A percentile compares a stretch with the other conserved stretches of the same genome.
phyloP scores from a whole-genome alignment of 1,140 invertebrate species.

The Oryctes rhinoceros region DNA sequence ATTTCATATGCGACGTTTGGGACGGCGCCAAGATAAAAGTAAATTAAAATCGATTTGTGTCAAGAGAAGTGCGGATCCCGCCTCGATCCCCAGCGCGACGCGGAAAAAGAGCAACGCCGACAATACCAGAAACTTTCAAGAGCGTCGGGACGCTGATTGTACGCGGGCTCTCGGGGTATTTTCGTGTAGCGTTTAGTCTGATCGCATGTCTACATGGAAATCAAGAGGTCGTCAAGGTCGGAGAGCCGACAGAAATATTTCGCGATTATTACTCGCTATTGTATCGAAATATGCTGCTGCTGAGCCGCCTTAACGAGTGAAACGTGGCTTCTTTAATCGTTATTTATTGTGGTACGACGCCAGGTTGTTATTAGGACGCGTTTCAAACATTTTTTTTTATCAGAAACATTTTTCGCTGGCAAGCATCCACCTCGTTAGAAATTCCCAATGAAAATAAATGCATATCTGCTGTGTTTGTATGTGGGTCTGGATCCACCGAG shows the following conservation, averaged over 20 bases:
- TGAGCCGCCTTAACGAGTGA: not conserved
- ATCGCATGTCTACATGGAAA: constrained; percentile 9
- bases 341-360: not conserved
- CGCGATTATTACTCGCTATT: not conserved
- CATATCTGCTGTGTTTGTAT: not conserved
- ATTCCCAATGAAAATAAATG: constrained; percentile 21
- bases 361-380: not conserved
- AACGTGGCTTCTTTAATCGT: not conserved
- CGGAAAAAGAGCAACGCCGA: constrained; percentile 18
- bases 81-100: not conserved
- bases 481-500: not conserved
- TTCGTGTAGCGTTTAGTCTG: constrained; percentile 15
- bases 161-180: not conserved
- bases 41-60: constrained; percentile 37
- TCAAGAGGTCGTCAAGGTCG: constrained; percentile 6
- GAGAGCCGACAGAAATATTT: not conserved
- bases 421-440: constrained; percentile 6
- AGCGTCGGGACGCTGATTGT: not conserved
- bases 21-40: constrained; percentile 27
- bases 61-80: constrained; percentile 14
- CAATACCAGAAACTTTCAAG: not conserved
- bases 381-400: not conserved
- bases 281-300: not conserved
- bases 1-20: constrained; percentile 21
- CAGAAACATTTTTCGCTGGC: not conserved